These are phyloP conservation scores for Metridium senile DNA, from an alignment of 92 coral and sea anemone genomes.

Conservation along the genomic window DNA sequence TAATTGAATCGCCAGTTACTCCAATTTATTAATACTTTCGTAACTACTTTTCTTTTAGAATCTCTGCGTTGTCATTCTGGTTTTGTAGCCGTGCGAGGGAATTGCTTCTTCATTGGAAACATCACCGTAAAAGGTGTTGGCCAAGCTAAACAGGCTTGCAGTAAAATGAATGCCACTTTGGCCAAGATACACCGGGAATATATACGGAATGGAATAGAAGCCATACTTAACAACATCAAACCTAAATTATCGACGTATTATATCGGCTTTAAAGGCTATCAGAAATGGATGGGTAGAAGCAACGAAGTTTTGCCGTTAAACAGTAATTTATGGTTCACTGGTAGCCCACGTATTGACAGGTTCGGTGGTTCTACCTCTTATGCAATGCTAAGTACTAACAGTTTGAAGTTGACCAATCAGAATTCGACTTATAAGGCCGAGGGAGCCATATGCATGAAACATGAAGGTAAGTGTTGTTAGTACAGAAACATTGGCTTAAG, in stretches of 20 bases:
- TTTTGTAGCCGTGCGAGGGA: constrained; percentile 13
- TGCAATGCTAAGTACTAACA: not conserved
- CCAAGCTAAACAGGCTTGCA: constrained; percentile 14
- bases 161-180: not conserved
- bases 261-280: constrained; percentile 8
- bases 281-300: constrained; percentile 1
- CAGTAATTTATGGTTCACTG: not conserved
- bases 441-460: constrained; percentile 26
- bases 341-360: not conserved
- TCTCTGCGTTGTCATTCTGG: constrained; percentile 18
- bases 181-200: constrained; percentile 18
- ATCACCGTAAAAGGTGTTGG: not conserved
- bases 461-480: not conserved
- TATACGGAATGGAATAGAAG: not conserved
- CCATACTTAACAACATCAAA: not conserved
- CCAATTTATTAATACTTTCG: too few species aligned
- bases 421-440: not conserved
- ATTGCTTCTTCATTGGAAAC: constrained; percentile 10
- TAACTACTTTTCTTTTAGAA: too few species aligned
- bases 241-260: not conserved
- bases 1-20: too few species aligned
- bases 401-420: constrained; percentile 1
- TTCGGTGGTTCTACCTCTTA: not conserved
- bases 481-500: too few species aligned
- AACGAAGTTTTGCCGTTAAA: not conserved